Evolutionary conservation across 2,113 vertebrate genomes (phyloP).

Genomic region (Ondatra zibethicus): DNA sequence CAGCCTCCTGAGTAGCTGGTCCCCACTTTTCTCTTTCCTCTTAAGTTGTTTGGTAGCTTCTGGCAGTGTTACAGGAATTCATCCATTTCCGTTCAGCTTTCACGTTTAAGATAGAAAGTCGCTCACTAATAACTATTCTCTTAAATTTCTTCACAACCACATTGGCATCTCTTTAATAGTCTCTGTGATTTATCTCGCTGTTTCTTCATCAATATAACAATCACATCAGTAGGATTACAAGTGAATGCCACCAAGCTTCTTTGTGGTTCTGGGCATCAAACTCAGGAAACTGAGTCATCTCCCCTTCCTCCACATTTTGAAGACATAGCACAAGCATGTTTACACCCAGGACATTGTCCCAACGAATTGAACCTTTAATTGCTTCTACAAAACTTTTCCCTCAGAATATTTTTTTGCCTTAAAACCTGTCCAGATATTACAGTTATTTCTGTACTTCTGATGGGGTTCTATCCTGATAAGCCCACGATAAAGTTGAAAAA

Average conservation of each 20-base stretch:
- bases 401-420: neutral
- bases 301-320: neutral
- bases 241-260: neutral
- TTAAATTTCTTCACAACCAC: neutral
- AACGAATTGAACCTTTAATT: neutral
- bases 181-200: neutral
- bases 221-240: neutral
- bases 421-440: neutral
- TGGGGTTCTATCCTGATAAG: neutral
- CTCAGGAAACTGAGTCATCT: neutral
- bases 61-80: neutral
- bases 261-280: neutral
- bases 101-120: neutral
- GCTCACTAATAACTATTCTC: neutral
- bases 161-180: neutral
- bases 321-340: neutral
- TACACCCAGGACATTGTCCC: neutral
- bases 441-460: neutral
- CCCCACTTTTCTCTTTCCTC: neutral
- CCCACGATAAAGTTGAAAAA: neutral
- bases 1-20: neutral
- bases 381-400: neutral
- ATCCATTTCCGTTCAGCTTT: neutral
- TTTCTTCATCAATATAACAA: neutral
- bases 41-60: neutral